phyloP scores from a whole-genome alignment of 1,140 invertebrate genomes.

The Nasonia longicornis region DNA sequence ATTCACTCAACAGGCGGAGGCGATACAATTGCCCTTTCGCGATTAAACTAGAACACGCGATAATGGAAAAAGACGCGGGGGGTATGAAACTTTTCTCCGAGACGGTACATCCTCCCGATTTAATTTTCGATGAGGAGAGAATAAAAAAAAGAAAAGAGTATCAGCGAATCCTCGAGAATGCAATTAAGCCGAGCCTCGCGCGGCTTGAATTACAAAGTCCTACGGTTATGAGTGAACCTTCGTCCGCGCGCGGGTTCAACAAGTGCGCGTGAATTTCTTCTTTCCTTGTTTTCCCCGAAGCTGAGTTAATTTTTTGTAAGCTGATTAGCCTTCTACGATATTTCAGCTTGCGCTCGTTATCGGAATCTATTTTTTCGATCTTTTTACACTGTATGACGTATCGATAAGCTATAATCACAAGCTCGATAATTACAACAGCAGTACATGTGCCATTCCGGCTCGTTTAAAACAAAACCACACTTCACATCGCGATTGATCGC shows the following conservation, averaged over 20 bases:
- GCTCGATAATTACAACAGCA: not conserved
- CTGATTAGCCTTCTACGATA: not conserved
- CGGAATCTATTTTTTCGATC: not conserved
- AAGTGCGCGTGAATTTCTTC: not conserved
- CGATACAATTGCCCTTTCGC: too few species aligned
- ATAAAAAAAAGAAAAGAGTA: not conserved
- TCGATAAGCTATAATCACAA: too few species aligned
- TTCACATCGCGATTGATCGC: too few species aligned
- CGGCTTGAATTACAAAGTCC: not conserved
- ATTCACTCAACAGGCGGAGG: too few species aligned
- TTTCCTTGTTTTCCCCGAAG: not conserved
- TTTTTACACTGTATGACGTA: not conserved
- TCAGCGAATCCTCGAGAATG: conserved; percentile 1
- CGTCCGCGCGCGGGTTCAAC: not conserved
- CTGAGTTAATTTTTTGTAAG: not conserved
- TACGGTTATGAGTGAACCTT: not conserved
- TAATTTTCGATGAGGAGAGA: not conserved
- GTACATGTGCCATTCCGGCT: not conserved
- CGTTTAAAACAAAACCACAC: not conserved
- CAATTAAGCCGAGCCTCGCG: not conserved
- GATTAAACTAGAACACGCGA: not conserved
- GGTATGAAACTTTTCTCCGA: not conserved
- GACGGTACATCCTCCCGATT: not conserved
- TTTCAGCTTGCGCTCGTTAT: not conserved
- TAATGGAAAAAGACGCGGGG: not conserved